A percentile compares a stretch with the other conserved stretches of the same genome.
phyloP scores from a whole-genome alignment of 2,113 vertebrate species.

The Marmota flaviventris region DNA sequence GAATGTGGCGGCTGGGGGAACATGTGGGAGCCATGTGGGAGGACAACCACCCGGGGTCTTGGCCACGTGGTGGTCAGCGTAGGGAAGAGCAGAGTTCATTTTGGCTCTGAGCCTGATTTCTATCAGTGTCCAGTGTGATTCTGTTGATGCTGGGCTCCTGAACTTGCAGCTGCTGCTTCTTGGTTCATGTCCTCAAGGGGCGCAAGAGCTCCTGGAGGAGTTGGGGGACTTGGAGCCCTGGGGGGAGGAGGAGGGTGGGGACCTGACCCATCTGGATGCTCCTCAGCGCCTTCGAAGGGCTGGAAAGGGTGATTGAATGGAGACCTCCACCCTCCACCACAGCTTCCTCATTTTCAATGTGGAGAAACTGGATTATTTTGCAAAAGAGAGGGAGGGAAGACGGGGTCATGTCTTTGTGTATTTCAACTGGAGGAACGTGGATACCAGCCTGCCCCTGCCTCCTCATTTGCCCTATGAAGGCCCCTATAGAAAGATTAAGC shows the following conservation, averaged over 20 bases:
- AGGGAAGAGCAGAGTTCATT: background rate
- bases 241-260: background rate
- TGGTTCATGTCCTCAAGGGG: background rate
- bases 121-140: background rate
- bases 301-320: background rate
- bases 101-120: background rate
- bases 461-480: background rate
- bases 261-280: background rate
- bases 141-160: slow-evolving; percentile 22
- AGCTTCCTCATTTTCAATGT: background rate
- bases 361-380: background rate
- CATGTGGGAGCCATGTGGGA: slow-evolving; percentile 42
- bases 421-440: too few relatives aligned
- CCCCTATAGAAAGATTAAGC: background rate
- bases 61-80: background rate
- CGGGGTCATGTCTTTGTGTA: background rate
- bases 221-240: background rate
- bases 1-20: slow-evolving; percentile 61
- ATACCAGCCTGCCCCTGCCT: background rate
- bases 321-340: background rate
- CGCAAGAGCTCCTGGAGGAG: background rate
- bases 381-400: background rate
- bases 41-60: background rate
- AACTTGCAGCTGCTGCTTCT: background rate
- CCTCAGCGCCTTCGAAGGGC: background rate